phyloP scores from a whole-genome alignment of 2,888 invertebrate species.

The Eupithecia vulgata region DNA sequence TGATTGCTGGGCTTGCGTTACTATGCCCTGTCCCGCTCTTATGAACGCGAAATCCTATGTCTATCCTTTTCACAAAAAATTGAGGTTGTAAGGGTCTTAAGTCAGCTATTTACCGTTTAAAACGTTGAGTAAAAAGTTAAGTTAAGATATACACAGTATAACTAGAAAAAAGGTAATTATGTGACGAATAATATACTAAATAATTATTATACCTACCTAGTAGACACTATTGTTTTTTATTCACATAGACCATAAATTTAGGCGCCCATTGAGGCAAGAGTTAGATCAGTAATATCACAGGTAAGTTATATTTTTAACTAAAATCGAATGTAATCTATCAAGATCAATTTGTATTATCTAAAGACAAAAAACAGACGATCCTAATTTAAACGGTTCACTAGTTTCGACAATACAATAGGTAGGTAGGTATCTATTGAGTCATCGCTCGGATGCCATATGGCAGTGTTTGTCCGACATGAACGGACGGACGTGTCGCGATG shows the following conservation, averaged over 20 bases:
- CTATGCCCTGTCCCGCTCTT: too few relatives aligned
- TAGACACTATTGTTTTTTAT: not conserved
- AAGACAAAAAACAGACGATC: slow-evolving; percentile 31
- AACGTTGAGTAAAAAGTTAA: not conserved
- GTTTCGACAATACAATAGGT: slow-evolving; percentile 54
- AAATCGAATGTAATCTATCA: not conserved
- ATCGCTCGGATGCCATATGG: slow-evolving; percentile 70
- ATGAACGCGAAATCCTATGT: too few relatives aligned
- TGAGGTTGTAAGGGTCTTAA: too few relatives aligned
- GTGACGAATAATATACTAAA: too few relatives aligned
- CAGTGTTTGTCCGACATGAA: slow-evolving; percentile 63
- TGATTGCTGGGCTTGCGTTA: too few relatives aligned
- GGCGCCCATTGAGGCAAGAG: not conserved
- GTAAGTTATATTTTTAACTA: not conserved
- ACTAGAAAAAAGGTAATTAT: not conserved
- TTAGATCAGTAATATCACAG: not conserved
- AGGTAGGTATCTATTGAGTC: slow-evolving; percentile 62
- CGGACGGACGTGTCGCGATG: slow-evolving; percentile 59
- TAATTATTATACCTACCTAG: not conserved
- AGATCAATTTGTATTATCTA: slow-evolving; percentile 5
- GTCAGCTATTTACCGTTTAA: not conserved
- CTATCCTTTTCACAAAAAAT: too few relatives aligned
- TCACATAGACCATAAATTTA: not conserved
- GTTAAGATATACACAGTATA: not conserved
- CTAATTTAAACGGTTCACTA: slow-evolving; percentile 53